phyloP scores from a whole-genome alignment of 2,113 vertebrate genomes.

The Lampris megalopsis region DNA sequence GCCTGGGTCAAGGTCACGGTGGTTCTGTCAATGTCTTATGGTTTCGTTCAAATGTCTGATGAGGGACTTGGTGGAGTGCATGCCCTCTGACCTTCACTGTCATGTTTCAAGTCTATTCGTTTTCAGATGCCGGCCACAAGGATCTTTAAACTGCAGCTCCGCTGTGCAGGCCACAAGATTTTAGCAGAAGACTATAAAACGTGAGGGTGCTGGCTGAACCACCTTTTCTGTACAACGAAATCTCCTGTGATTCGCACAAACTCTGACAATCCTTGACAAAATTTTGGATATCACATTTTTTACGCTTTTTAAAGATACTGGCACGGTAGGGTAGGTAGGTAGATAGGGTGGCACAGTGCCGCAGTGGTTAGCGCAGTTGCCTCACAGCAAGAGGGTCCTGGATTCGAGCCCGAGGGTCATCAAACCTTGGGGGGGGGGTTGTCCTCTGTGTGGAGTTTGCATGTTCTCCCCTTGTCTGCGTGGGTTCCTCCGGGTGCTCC shows the following conservation, averaged over 20 bases:
- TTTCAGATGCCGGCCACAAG: conserved; percentile 34
- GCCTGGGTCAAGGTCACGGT: conserved; percentile 65
- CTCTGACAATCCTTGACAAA: conserved; percentile 5
- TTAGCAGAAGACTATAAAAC: neutral
- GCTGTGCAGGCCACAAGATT: neutral
- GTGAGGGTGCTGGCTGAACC: neutral
- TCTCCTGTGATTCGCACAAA: neutral
- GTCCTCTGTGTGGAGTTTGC: too few species aligned
- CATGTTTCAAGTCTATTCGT: conserved; percentile 53
- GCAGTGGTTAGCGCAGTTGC: too few species aligned
- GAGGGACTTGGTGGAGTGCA: conserved; percentile 64
- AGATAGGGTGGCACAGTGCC: too few species aligned
- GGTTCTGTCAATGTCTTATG: conserved; percentile 72
- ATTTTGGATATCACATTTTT: neutral
- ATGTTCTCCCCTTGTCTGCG: too few species aligned
- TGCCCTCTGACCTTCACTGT: conserved; percentile 65
- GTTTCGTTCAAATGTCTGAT: conserved; percentile 73
- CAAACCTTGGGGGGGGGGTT: too few species aligned
- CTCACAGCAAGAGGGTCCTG: too few species aligned
- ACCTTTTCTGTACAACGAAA: conserved; percentile 36
- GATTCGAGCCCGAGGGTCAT: too few species aligned
- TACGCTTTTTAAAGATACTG: too few species aligned
- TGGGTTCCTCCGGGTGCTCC: too few species aligned
- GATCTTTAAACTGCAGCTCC: conserved; percentile 13
- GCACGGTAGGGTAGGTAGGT: too few species aligned